Conservation (phyloP, 2,888 invertebrate genomes). For the Drosophila putrida region DNA sequence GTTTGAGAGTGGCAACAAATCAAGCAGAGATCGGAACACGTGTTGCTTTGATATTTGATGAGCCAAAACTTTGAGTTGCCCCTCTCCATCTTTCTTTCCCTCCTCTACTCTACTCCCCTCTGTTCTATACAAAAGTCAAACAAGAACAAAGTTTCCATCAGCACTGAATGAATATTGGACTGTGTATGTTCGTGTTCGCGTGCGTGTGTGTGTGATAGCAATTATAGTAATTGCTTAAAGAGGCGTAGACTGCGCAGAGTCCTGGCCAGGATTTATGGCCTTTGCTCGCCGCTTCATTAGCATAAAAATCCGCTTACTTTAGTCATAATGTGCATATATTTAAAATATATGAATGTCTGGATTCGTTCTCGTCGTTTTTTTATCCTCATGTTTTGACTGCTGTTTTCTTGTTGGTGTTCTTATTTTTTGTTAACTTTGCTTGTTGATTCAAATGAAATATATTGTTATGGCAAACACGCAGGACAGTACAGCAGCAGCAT, state of each 20-base stretch:
- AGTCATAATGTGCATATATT: constrained; percentile 78
- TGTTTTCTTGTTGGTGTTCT: constrained; percentile 4
- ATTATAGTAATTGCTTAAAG: constrained; percentile 76
- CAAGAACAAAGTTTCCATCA: constrained; percentile 63
- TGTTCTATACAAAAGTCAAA: constrained; percentile 57
- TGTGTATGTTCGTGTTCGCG: constrained; percentile 23
- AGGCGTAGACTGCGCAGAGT: constrained; percentile 33
- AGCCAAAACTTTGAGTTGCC: constrained; percentile 62
- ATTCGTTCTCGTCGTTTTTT: constrained; percentile 15
- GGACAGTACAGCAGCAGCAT: constrained; percentile 31
- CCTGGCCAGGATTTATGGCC: constrained; percentile 63
- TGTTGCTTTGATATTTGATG: constrained; percentile 81
- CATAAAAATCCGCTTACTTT: constrained; percentile 80
- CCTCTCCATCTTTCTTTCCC: neutral
- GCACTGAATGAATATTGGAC: constrained; percentile 61
- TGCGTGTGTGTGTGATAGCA: constrained; percentile 53
- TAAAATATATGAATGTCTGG: constrained; percentile 66
- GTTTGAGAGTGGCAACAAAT: constrained; percentile 47
- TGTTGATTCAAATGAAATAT: constrained; percentile 80
- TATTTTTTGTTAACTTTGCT: constrained; percentile 45
- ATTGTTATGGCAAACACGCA: constrained; percentile 82
- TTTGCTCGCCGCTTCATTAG: constrained; percentile 72
- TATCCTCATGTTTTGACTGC: constrained; percentile 31
- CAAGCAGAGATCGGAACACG: constrained; percentile 64
- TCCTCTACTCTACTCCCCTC: no score